These are phyloP conservation scores for Lycia hirtaria DNA, from an alignment of 2,888 invertebrate genomes.

Conservation along the genomic window DNA sequence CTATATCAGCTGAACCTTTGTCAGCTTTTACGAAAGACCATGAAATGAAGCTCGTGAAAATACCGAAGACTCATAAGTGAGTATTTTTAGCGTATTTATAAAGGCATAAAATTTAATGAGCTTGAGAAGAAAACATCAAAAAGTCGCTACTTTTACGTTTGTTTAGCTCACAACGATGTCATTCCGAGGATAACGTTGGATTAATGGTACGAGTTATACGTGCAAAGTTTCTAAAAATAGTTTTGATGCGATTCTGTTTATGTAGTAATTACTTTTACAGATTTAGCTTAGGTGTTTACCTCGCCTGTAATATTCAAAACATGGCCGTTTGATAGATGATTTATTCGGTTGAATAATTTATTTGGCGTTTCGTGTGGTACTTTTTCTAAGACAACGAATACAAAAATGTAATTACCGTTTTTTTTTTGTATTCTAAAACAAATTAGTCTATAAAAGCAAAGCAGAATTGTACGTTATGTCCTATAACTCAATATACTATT, in stretches of 20 bases:
- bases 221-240: slow-evolving; percentile 14
- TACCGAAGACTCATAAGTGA: slow-evolving; percentile 88
- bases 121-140: slow-evolving; percentile 25
- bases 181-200: slow-evolving; percentile 4
- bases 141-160: slow-evolving; percentile 3
- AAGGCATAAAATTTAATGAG: background rate
- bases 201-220: background rate
- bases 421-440: no score
- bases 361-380: no score
- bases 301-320: background rate
- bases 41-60: slow-evolving; percentile 88
- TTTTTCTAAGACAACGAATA: no score
- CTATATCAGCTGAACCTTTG: slow-evolving; percentile 94
- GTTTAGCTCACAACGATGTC: slow-evolving; percentile 12
- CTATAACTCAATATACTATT: no score
- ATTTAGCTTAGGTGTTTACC: background rate
- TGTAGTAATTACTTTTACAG: background rate
- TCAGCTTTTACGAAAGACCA: slow-evolving; percentile 83
- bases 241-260: slow-evolving; percentile 2
- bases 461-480: background rate
- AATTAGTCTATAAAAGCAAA: no score
- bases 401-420: no score
- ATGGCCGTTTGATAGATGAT: background rate
- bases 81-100: slow-evolving; percentile 38
- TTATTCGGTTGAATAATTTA: background rate